Base-by-base conservation (phyloP, 2,797 vertebrate genomes). In the Gymnothorax reevesii region DNA sequence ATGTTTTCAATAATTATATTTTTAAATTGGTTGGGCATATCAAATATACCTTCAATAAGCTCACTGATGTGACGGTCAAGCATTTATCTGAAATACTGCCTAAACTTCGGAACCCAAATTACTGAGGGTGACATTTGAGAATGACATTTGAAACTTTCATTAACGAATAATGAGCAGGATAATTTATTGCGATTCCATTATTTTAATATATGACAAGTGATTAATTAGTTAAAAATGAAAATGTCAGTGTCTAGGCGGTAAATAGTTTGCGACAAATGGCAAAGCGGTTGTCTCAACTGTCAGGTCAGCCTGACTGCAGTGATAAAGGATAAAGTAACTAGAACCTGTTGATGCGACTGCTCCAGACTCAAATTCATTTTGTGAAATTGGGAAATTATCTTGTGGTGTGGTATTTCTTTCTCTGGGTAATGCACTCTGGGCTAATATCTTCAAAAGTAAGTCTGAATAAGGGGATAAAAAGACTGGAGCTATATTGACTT, bases 401-500 rank as follows among this genome's bases (percentile, higher is more conserved):
- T 71, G 59, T 62, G 13, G 54, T 12, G 2, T 22, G 33, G 25
- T 71, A 82, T 85, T 12, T 42, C 25, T 82, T 60, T 62, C 82
- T 69, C 17, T 25, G 49, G 27, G 73, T 75, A 80, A 60, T 85
- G 73, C 20, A 4, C 60, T 87, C 55, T 87, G 54, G 27, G 69
- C 75, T 66, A 27, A 52, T 77, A 42, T 25, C n/a, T 9, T 77
- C 80, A 71, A 59, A 83, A 64, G 54, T 73, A 55, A 77, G 77
- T 85, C 75, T 59, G 57, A 62, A 87, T 69, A 60, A 69, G 83
- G 82, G 25, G 60, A 66, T 27, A 75, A 55, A 83, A 87, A 57
- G 57, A 57, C 80, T 57, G 80, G 20, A 57, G 52, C 57, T 83
- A 82, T 83, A 75, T 57, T 60, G 87, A 85, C 84, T 87, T 87